Base-by-base conservation (phyloP, 2,888 invertebrate species). In the Drosophila pegasa region DNA sequence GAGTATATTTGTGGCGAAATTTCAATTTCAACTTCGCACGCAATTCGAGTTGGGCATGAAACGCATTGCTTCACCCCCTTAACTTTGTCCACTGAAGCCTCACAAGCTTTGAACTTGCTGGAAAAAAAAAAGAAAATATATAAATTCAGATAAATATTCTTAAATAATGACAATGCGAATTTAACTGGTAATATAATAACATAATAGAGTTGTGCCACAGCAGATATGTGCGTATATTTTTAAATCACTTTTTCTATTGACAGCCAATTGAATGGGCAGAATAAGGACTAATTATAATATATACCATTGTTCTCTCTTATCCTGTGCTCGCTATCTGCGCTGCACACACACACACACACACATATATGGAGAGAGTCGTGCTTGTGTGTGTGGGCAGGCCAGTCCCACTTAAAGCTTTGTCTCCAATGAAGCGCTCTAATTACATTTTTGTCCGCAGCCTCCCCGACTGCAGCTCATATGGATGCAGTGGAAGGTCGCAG, bases 171-270 rank as follows among this genome's bases (percentile, higher is more conserved):
- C 22, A 16, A 22, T 33, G 20, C 9, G 29, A 9, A 9, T 33
- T 31, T 20, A 12, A 16, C 47, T 37, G 9, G 37, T 16, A 16
- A 16, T 16, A 3, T 16, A 37, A 29, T 8, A 29, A 29, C 8
- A 29, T 29, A 29, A 29, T 29, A 29, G 29, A 29, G 29, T 29
- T 29, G 29, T 29, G 29, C 7, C 2, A 29, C 29, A 7, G 29
- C 7, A 29, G 8, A 29, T 29, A 8, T 29, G 8, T 29, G 8
- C 8, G 8, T 29, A 29, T n/a, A n/a, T n/a, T n/a, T n/a, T n/a
- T 45, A 79, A 83, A 80, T 75, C 72, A 67, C 58, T 73, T 79
- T 79, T 80, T 70, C 71, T 73, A 75, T 74, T 74, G 75, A 70
- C 64, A 72, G 60, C 51, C 45, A 68, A 48, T 22, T 71, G 69